Conservation (phyloP, 2,888 invertebrate species). For the Mimumesa dahlbomi region DNA sequence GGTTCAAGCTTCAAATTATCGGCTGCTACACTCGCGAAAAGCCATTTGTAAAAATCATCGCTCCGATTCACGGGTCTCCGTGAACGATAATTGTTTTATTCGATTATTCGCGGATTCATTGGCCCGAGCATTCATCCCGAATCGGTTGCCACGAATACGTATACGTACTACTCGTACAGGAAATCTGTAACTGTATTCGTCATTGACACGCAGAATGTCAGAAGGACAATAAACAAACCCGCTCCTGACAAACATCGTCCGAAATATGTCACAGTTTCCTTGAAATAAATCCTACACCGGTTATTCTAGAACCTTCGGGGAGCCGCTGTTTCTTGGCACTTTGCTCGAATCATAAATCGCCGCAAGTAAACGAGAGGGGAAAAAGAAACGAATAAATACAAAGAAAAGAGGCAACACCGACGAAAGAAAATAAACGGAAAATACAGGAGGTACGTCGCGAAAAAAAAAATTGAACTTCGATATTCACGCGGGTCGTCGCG, state of each 20-base stretch:
- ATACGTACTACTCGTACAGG: neutral
- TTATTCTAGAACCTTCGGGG: slow-evolving; percentile 33
- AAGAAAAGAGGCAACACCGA: too few species aligned
- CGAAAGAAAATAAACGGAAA: too few species aligned
- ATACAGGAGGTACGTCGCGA: too few species aligned
- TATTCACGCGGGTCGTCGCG: too few species aligned
- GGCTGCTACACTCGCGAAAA: neutral
- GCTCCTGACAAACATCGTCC: neutral
- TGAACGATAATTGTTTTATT: too few species aligned
- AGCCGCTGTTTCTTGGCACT: slow-evolving; percentile 6
- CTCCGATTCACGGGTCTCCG: too few species aligned
- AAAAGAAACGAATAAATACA: neutral
- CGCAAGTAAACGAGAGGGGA: neutral
- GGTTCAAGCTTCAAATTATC: too few species aligned
- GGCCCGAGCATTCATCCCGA: neutral
- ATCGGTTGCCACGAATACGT: neutral
- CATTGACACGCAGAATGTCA: slow-evolving; percentile 13
- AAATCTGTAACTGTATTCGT: slow-evolving; percentile 1
- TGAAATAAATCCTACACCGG: slow-evolving; percentile 2
- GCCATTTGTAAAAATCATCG: too few species aligned
- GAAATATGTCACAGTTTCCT: slow-evolving; percentile 19
- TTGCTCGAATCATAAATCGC: neutral
- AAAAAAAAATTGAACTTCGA: too few species aligned
- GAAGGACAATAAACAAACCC: slow-evolving; percentile 35
- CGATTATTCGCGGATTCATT: too few species aligned